Conservation (phyloP, 2,113 vertebrate species). For the Cyanocitta stelleri region DNA sequence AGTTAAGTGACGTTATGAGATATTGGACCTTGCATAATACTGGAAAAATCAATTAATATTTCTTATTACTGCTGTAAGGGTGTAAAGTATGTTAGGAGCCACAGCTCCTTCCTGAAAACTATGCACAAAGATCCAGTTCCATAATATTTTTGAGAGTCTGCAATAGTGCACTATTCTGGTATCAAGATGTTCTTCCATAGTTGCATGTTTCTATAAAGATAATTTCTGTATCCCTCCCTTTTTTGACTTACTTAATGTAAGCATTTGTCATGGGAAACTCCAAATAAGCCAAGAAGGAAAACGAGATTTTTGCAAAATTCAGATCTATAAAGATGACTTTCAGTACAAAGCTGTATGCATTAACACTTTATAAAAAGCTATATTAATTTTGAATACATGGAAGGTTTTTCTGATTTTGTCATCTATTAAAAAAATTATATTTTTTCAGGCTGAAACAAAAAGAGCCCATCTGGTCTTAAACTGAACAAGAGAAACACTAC, state of each 20-base stretch:
- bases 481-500: background rate
- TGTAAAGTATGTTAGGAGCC: background rate
- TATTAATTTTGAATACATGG: background rate
- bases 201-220: background rate
- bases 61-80: background rate
- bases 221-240: background rate
- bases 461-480: rapidly evolving
- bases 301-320: background rate
- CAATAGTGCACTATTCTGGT: background rate
- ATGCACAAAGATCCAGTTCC: background rate
- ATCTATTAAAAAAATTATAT: background rate
- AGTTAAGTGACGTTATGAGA: background rate
- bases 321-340: background rate
- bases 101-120: background rate
- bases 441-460: background rate
- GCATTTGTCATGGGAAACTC: background rate
- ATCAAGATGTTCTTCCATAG: background rate
- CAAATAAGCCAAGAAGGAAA: background rate
- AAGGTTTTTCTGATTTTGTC: background rate
- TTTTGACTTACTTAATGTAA: background rate
- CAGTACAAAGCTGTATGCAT: background rate
- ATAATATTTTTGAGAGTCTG: background rate
- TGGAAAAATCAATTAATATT: background rate
- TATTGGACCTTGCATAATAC: background rate
- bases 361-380: background rate